Evolutionary conservation across 2,888 invertebrate species (phyloP).

Genomic region (Zygaena filipendulae): DNA sequence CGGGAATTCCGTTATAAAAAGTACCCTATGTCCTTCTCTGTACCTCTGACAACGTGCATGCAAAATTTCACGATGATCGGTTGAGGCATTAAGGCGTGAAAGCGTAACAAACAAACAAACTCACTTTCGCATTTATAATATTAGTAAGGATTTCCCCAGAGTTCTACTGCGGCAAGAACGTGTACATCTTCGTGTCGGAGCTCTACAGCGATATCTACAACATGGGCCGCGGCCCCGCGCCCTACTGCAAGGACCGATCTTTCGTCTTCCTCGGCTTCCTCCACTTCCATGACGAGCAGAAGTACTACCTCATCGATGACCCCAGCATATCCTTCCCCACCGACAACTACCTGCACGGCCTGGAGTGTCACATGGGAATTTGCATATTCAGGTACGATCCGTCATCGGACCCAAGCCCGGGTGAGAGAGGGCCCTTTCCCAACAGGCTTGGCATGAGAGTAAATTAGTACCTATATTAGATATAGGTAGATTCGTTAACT

Average conservation of each 20-base stretch:
- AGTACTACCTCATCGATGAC: slow-evolving; percentile 52
- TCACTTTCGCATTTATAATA: background rate
- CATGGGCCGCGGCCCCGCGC: slow-evolving; percentile 46
- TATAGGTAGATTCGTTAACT: no score
- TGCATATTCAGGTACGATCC: slow-evolving; percentile 57
- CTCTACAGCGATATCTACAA: slow-evolving; percentile 54
- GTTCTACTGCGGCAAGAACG: slow-evolving; percentile 56
- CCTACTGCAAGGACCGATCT: slow-evolving; percentile 49
- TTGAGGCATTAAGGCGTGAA: background rate
- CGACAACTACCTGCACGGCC: slow-evolving; percentile 51
- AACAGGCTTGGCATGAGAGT: no score
- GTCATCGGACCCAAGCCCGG: no score
- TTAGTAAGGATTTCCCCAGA: slow-evolving; percentile 32
- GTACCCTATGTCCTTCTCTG: background rate
- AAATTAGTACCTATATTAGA: no score
- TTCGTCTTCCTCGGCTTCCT: slow-evolving; percentile 55
- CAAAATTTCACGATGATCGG: no score
- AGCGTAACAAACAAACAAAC: background rate
- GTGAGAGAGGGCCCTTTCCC: no score
- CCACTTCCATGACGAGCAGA: slow-evolving; percentile 48
- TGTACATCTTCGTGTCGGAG: slow-evolving; percentile 53
- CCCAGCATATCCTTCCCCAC: slow-evolving; percentile 51
- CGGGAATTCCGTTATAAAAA: no score
- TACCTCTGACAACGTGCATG: no score
- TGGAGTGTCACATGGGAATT: slow-evolving; percentile 50